Evolutionary conservation across 2,888 invertebrate genomes (phyloP), one percentile per base, ranked within the genome.

Genomic region (Galerucella nymphaeae): DNA sequence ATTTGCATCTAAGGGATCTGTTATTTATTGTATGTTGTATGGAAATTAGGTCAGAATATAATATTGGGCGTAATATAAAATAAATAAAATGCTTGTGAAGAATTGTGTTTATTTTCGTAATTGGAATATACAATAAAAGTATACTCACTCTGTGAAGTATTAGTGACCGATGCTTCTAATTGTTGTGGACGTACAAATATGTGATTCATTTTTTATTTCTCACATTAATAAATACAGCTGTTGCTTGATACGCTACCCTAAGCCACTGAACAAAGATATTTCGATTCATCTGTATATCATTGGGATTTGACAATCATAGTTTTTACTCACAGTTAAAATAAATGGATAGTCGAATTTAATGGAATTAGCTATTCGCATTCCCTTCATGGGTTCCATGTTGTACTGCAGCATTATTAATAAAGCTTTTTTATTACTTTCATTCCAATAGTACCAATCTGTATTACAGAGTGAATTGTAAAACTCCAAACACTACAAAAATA

Each of bases 1-100:
- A 66, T 66, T 66, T 66, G 55, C 66, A 66, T 66, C 30, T 23
- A 30, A 8, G 30, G n/a, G 38, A n/a, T 38, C 16, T 10, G 30
- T 30, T 58, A 58, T 23, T 30, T 23, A 30, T 58, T 20, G 58
- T 57, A 13, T 57, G n/a, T 23, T 55, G 2, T 16, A 10, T 11
- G 18, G 16, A 16, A 55, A 23, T 13, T 57, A 30, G 58, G 58
- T 58, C 58, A 58, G 14, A 4, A 50, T 50, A 50, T 50, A 50
- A 50, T 50, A 50, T 50, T 50, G 13, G 14, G n/a, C 50, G 50
- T n/a, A n/a, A n/a, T n/a, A n/a, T n/a, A n/a, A n/a, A n/a, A n/a
- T n/a, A n/a, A n/a, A n/a, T n/a, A n/a, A n/a, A n/a, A n/a, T n/a
- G n/a, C n/a, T 30, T 6, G 30, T 30, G 30, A 6, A 30, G 6